These are phyloP conservation scores for Scomber scombrus DNA, from an alignment of 2,113 vertebrate species.

Conservation along the genomic window DNA sequence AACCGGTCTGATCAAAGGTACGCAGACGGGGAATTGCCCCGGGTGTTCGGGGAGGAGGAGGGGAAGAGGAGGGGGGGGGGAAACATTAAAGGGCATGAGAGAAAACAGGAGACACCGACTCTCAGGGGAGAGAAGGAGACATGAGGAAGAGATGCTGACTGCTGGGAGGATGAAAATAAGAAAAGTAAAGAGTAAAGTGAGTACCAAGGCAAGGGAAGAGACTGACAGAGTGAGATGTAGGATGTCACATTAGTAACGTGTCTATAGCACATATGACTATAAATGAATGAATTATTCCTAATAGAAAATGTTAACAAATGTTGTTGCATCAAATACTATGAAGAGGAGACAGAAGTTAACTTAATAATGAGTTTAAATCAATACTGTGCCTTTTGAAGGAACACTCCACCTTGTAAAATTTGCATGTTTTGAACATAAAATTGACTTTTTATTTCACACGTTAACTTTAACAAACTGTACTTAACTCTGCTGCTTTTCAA, in stretches of 20 bases:
- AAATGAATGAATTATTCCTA: background rate
- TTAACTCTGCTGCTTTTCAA: background rate
- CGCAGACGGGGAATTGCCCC: conserved; percentile 22
- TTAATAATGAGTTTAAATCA: conserved; percentile 11
- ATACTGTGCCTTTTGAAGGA: background rate
- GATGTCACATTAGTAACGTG: background rate
- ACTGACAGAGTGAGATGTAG: conserved; percentile 18
- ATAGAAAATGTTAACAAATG: background rate
- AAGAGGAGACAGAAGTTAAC: background rate
- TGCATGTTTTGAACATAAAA: background rate
- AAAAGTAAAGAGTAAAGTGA: conserved; percentile 29
- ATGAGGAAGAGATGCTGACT: conserved; percentile 47
- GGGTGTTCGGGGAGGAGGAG: conserved; percentile 5
- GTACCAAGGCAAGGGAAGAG: conserved; percentile 30
- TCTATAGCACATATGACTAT: background rate
- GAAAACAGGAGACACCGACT: conserved; percentile 56
- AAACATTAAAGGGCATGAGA: conserved; percentile 57
- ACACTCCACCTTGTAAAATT: background rate
- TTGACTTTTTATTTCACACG: too few species aligned
- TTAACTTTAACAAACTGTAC: too few species aligned
- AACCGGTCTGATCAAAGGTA: conserved; percentile 66
- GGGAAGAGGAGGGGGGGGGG: conserved; percentile 19
- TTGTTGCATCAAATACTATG: background rate
- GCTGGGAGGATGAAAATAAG: conserved; percentile 53
- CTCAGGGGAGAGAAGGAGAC: conserved; percentile 45